Percentiles rank a stretch among this genome's conserved stretches.
These are phyloP conservation scores for Drosophila jambulina DNA, from an alignment of 1,140 invertebrate species.

Conservation along the genomic window DNA sequence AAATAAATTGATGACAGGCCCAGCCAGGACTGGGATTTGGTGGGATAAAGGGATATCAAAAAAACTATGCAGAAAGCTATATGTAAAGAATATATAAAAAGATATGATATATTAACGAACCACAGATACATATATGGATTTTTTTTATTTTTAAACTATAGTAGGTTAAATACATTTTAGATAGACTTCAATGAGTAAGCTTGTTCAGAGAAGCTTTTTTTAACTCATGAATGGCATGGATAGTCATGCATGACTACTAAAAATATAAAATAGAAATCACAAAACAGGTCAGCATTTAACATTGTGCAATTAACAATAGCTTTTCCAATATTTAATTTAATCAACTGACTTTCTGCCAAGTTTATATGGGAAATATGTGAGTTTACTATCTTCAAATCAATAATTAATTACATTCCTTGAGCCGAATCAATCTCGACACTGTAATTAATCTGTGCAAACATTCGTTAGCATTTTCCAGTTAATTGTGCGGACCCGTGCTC, in stretches of 20 bases:
- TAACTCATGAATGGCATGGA: too few relatives aligned
- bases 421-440: conserved; percentile 13
- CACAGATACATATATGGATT: not conserved
- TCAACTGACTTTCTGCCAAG: conserved; percentile 1
- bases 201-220: not conserved
- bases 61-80: not conserved
- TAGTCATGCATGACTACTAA: not conserved
- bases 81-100: not conserved
- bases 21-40: conserved; percentile 1
- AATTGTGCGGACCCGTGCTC: conserved; percentile 22
- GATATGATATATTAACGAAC: not conserved
- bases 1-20: conserved; percentile 34
- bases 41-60: not conserved
- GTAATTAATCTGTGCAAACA: conserved; percentile 7
- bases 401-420: not conserved
- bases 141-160: not conserved
- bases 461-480: conserved; percentile 26
- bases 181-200: not conserved
- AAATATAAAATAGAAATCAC: not conserved
- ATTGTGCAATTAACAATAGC: not conserved
- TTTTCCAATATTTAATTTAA: not conserved
- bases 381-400: not conserved
- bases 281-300: not conserved
- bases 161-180: not conserved
- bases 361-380: not conserved